phyloP scores from a whole-genome alignment of 2,888 invertebrate species.

The Diarsia dahlii region DNA sequence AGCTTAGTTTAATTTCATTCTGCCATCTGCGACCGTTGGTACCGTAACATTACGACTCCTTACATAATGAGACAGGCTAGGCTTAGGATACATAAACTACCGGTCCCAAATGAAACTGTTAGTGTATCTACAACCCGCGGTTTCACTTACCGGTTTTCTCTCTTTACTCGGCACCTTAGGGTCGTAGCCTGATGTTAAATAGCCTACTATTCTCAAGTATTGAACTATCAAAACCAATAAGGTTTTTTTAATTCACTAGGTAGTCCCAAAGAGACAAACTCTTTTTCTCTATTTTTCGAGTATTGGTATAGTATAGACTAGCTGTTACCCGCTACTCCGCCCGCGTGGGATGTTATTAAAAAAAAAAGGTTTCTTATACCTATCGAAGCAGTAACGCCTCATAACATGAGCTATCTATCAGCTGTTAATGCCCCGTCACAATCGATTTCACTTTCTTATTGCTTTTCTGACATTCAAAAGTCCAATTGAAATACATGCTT shows the following conservation, averaged over 20 bases:
- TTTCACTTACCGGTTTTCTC: background rate
- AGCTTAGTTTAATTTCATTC: constrained; percentile 68
- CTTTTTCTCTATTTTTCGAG: background rate
- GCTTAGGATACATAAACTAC: constrained; percentile 17
- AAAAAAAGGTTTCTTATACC: no score
- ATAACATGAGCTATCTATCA: no score
- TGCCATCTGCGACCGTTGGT: constrained; percentile 64
- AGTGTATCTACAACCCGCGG: background rate
- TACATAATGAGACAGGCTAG: constrained; percentile 30
- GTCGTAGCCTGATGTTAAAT: background rate
- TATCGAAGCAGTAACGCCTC: no score
- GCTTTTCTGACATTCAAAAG: no score
- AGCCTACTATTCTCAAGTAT: no score
- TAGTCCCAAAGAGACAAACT: background rate
- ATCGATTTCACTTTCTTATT: no score
- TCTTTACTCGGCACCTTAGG: background rate
- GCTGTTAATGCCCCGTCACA: no score
- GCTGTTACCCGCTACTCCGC: background rate
- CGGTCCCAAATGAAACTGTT: constrained; percentile 5
- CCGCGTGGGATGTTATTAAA: background rate
- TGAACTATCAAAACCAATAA: background rate
- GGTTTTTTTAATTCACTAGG: background rate
- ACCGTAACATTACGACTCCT: constrained; percentile 30
- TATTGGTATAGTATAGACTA: background rate
- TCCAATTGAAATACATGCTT: no score